Evolutionary conservation across 1,140 invertebrate genomes (phyloP), one percentile per base, ranked within the genome.

Genomic region (Dendroctonus valens): DNA sequence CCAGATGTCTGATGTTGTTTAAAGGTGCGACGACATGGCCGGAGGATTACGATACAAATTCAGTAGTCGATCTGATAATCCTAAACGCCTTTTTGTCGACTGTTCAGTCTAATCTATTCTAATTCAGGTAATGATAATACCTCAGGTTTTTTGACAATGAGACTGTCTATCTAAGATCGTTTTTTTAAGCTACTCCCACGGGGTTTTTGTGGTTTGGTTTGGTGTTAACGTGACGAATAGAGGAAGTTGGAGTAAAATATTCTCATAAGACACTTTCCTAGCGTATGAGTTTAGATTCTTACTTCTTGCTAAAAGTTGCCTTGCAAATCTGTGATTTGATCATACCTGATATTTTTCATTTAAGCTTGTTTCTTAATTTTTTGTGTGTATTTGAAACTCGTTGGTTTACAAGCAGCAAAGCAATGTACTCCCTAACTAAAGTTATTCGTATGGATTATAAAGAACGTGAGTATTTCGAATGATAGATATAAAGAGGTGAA

Each of bases 91-190:
- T 63, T 63, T 41, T 53, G 52, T 63, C 41, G 50, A 38, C 26
- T 42, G 41, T 37, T 53, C 14, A 37, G 9, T 41, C 50, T 53
- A 52, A 63, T 63, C 44, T 63, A 63, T 63, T 63, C 60, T 63
- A 63, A 63, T 63, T 63, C 52, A n/a, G 50, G 50, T 63, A 63
- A 63, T 63, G 60, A 54, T 63, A 63, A 63, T 63, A 63, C 60
- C 60, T 41, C 37, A 51, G 60, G 53, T 63, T n/a, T 48, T 63
- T 63, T 52, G 38, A 54, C 58, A 63, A 52, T 49, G 46, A 59
- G 26, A 26, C 6, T 39, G 37, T 38, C 12, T 50, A 38, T 50
- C 59, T 42, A 42, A 63, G 26, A 63, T 8, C 7, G 11, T 53
- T 63, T n/a, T 46, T 14, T 49, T 44, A 53, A 53, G 50, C 41